Conservation (phyloP, 2,113 vertebrate genomes). For the Himantopus leucocephalus region DNA sequence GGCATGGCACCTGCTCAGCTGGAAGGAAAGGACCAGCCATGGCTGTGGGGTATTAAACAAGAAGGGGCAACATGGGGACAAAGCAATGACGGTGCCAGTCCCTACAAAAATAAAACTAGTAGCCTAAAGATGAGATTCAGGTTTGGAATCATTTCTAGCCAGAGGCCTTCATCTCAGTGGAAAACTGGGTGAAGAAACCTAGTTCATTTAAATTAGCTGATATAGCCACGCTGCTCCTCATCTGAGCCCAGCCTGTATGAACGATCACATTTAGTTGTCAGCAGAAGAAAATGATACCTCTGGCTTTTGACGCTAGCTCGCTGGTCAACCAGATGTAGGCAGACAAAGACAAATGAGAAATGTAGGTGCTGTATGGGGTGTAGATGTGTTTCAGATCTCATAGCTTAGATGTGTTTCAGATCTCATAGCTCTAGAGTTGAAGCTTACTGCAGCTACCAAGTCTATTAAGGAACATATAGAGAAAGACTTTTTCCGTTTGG, state of each 20-base stretch:
- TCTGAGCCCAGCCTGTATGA: background rate
- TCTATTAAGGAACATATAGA: background rate
- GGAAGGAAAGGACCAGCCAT: background rate
- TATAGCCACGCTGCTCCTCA: background rate
- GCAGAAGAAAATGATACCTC: background rate
- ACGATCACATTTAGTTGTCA: background rate
- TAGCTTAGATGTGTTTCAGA: background rate
- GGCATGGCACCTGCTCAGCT: background rate
- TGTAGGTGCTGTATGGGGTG: background rate
- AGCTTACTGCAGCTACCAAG: background rate
- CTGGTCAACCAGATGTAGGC: background rate
- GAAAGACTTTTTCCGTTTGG: background rate
- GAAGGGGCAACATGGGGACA: background rate
- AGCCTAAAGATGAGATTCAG: background rate
- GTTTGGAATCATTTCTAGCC: background rate
- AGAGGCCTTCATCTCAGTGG: background rate
- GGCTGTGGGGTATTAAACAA: background rate
- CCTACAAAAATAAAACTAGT: background rate
- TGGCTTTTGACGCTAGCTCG: background rate
- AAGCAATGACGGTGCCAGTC: background rate
- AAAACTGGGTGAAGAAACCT: background rate
- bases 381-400: background rate
- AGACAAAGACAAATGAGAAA: constrained; percentile 34
- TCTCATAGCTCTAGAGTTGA: background rate
- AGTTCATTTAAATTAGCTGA: background rate